Evolutionary conservation across 2,113 vertebrate genomes (phyloP), one percentile per base, ranked within the genome.

Genomic region (Pachyramphus minor): DNA sequence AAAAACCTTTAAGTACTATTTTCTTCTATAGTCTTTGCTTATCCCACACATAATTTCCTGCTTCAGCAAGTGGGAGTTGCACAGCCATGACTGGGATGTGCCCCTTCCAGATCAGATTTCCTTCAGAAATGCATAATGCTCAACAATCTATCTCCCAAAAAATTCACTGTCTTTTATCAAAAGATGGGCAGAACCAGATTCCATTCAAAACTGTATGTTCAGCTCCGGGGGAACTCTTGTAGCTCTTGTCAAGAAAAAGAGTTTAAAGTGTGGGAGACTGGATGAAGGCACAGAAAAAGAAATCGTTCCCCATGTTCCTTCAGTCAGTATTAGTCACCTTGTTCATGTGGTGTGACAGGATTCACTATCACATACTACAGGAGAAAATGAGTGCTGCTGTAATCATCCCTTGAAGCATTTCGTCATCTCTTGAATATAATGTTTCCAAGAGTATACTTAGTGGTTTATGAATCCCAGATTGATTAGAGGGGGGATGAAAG

Each of bases 401-500:
- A 94, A 92, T 95, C 90, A 67, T 74, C 63, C 52, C 41, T 79
- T 89, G 77, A 85, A 89, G 82, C 66, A 67, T 74, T 95, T 94
- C 84, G 56, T 95, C 89, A 85, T 91, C 75, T 47, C 55, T 89
- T 64, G 63, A 42, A 95, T 84, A 69, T 78, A 55, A 75, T 55
- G 81, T 85, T 94, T 97, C 88, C 59, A 22, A 85, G 84, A 83
- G 71, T 42, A 53, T 87, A 71, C 68, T 90, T 84, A 87, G 81
- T 84, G 58, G 35, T 75, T 91, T 95, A 78, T 74, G 69, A 87
- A 89, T 93, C 63, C 45, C 75, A 86, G 35, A 93, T 62, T 69
- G 72, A 90, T 94, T 66, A 79, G 84, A 89, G n/a, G 17, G 35
- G 19, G 68, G 90, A 86, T 87, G 83, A 71, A 92, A 90, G 69